phyloP scores from a whole-genome alignment of 2,888 invertebrate genomes.

The Cylloceria caligata region DNA sequence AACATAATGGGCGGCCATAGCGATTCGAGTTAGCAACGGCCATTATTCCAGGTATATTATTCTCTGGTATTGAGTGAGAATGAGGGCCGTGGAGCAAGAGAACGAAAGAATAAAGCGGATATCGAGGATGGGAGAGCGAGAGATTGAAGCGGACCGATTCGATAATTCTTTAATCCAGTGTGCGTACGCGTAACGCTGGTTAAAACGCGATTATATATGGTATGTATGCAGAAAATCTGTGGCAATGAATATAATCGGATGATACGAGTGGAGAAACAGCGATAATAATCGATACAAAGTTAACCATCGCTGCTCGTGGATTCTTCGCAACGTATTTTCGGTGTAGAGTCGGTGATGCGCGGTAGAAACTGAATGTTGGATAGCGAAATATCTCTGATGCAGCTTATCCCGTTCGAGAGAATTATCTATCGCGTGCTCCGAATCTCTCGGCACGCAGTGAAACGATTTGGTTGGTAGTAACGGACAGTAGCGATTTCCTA shows the following conservation, averaged over 20 bases:
- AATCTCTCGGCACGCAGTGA: constrained; percentile 4
- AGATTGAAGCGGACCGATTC: not conserved
- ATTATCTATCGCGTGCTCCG: constrained; percentile 18
- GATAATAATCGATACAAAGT: constrained; percentile 45
- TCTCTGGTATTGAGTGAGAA: constrained; percentile 65
- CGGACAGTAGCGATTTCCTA: constrained; percentile 7
- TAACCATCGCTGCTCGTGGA: not conserved
- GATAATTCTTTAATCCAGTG: constrained; percentile 42
- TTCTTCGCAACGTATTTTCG: constrained; percentile 2
- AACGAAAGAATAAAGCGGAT: constrained; percentile 30
- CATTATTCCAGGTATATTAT: constrained; percentile 68
- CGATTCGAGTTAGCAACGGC: constrained; percentile 79
- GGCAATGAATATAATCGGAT: constrained; percentile 57
- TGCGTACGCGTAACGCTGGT: constrained; percentile 30
- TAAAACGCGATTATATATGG: constrained; percentile 23
- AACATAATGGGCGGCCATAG: constrained; percentile 76
- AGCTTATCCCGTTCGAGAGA: constrained; percentile 43
- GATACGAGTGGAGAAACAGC: constrained; percentile 59
- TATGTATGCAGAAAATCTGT: constrained; percentile 17
- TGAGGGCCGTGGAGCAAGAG: constrained; percentile 3
- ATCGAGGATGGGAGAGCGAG: not conserved
- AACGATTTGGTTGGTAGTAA: constrained; percentile 17
- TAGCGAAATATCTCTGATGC: constrained; percentile 25
- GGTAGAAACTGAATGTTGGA: constrained; percentile 10
- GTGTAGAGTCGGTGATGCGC: constrained; percentile 19